Base-by-base conservation (phyloP, 2,797 vertebrate genomes). In the Apodemus agrarius region DNA sequence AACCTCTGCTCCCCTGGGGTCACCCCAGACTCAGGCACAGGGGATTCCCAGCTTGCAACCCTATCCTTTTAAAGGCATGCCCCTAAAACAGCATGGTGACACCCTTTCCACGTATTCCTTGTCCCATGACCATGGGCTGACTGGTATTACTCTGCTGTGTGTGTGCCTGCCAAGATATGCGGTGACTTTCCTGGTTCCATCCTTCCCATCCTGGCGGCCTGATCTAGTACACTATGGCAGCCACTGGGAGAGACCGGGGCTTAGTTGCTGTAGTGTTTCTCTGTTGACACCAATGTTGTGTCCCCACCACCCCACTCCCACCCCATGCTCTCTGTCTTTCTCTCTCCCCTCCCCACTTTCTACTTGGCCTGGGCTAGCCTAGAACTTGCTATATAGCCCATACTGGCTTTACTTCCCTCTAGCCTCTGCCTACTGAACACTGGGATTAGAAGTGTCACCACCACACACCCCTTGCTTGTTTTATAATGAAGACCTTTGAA, bases 401-500 rank as follows among this genome's bases (percentile, higher is more conserved):
- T 17, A n/a, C 31, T 72, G 46, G 31, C 46, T 54, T 72, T 37
- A 67, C 19, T 65, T 67, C 21, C 34, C 84, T 72, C 84, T 31
- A 67, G 31, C 7, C 65, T 72, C 83, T 72, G 29, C 31, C 31
- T 52, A 22, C 43, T 2, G 63, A 69, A 49, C 1, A 6, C 19
- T n/a, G 46, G 63, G 31, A n/a, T 69, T 69, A 86, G 16, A 24
- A 34, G 5, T n/a, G 6, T 52, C 63, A 86, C 63, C 21, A 52
- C 43, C 40, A 85, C 61, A 65, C n/a, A 61, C 40, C 29, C 21
- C 43, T 52, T 52, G 21, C 12, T 37, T 52, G 57, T 31, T 83
- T 72, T 21, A 72, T 37, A 72, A 21, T 34, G 46, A 96, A 97
- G 59, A 63, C 37, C 37, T 91, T 65, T 57, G 57, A 80, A 92